Conservation (phyloP, 2,113 vertebrate genomes). For the Plotosus lineatus region DNA sequence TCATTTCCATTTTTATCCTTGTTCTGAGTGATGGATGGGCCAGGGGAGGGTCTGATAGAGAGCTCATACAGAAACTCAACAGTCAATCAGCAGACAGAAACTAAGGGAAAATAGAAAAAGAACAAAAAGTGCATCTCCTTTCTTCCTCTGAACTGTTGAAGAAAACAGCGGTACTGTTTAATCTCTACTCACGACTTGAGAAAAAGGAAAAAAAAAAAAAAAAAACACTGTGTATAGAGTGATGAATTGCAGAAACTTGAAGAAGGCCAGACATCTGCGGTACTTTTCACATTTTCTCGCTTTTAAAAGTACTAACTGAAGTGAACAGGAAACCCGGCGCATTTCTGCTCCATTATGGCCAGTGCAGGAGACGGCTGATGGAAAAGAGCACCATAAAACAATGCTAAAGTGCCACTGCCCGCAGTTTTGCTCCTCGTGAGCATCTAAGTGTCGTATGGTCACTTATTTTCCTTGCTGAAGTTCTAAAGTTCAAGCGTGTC, state of each 20-base stretch:
- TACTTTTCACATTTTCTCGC: neutral
- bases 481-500: slow-evolving; percentile 19
- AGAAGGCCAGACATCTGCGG: neutral
- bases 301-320: neutral
- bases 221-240: neutral
- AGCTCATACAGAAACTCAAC: neutral
- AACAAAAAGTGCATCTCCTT: neutral
- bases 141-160: neutral
- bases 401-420: slow-evolving; percentile 12
- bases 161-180: slow-evolving; percentile 1
- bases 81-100: neutral
- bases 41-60: slow-evolving; percentile 7
- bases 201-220: neutral
- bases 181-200: neutral
- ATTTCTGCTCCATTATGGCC: slow-evolving; percentile 33
- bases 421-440: slow-evolving; percentile 13
- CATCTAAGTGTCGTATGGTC: slow-evolving; percentile 26
- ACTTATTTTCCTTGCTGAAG: slow-evolving; percentile 6
- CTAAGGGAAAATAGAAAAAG: neutral
- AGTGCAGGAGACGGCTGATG: neutral
- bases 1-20: slow-evolving; percentile 28
- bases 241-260: neutral
- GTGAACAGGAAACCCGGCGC: neutral
- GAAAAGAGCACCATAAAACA: slow-evolving; percentile 36
- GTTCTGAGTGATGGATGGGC: slow-evolving; percentile 10